Base-by-base conservation (phyloP, 1,140 invertebrate species). In the Nilaparvata lugens region DNA sequence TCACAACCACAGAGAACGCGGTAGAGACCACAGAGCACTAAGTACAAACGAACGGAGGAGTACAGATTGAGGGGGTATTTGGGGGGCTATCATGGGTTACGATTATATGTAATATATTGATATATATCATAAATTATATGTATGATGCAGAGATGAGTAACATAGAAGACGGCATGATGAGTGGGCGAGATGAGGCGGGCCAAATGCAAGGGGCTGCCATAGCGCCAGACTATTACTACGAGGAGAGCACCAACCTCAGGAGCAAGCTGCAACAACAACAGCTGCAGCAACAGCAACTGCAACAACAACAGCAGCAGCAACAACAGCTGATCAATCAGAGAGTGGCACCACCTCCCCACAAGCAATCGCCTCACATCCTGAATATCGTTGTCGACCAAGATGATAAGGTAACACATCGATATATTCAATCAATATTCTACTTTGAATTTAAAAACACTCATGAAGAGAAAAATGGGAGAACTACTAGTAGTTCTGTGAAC, bases 171-270 rank as follows among this genome's bases (percentile, higher is more conserved):
- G 31, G 14, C 5, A 19, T 48, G 24, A 60, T 53, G 18, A 18
- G 48, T 2, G 28, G 16, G 2, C 43, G 51, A 23, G 16, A 18
- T 16, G 42, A 57, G 23, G 21, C 43, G 35, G 38, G 38, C 1
- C 56, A 40, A 18, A 57, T 21, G 31, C 31, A n/a, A n/a, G n/a
- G 7, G n/a, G 25, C 31, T 23, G 42, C 60, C n/a, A 18, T 24
- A 5, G 31, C 25, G 4, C 63, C 31, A 11, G 63, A 64, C 35
- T 61, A 64, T 31, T 64, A 64, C 40, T 64, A 64, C 21, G 63
- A 64, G 28, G 63, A 64, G 38, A 56, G 19, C 45, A 60, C 57
- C 25, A 56, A 60, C 14, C 58, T 57, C 40, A 53, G 63, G 13
- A 11, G 31, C 4, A 35, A 35, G 18, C 55, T 52, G 2, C 62